Base-by-base conservation (phyloP, 1,140 invertebrate genomes). In the Drosophila virilis region DNA sequence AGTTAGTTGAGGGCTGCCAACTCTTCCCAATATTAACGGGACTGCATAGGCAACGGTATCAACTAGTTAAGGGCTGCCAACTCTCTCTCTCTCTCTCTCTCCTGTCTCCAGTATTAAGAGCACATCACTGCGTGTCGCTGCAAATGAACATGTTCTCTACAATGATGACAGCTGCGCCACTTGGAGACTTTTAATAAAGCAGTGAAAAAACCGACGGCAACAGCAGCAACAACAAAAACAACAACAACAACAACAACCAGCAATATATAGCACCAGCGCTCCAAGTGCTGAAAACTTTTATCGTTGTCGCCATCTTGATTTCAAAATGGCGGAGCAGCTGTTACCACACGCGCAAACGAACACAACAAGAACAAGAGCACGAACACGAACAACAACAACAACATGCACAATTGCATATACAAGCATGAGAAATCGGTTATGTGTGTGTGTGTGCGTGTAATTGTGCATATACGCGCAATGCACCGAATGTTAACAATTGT, bases 251-350 rank as follows among this genome's bases (percentile, higher is more conserved):
- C 22, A 22, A 22, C 22, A 22, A 22, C 22, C 2, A 54, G 15
- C 42, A 35, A 28, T 28, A 28, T 28, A 22, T 22, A 43, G 13
- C 59, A 33, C 10, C 38, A 69, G 42, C 46, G n/a, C 46, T 38
- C 28, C 17, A 58, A 58, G 33, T 57, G 45, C 52, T 66, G 43
- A 50, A 62, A 70, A 59, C 59, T 68, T 75, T 75, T 71, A 76
- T 72, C 62, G 60, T 72, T 72, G 74, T 60, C 69, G 74, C 69
- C 74, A 77, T 77, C 74, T 77, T 77, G 70, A 77, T 77, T 76
- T 77, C 62, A 77, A 77, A 77, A 77, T 77, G 74, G 74, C 74
- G 74, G 64, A 70, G 70, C 69, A 64, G 51, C 45, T 58, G 54
- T 71, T 71, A 13, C 54, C 62, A 70, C 55, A 70, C 66, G 51